Base-by-base conservation (phyloP, 2,888 invertebrate genomes). In the Branchellion lobata region DNA sequence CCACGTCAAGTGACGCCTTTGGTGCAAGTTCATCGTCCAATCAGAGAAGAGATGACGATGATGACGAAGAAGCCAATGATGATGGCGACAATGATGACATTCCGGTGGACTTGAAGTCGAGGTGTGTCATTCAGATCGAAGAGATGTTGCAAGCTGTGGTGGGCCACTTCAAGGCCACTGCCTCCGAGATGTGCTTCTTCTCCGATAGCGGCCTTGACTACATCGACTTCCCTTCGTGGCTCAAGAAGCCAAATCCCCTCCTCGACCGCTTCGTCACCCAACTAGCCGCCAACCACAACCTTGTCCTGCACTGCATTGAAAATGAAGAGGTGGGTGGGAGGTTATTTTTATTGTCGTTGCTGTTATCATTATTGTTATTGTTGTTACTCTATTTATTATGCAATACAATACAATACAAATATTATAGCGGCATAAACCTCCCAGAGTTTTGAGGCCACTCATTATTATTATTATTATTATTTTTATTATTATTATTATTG, bases 221-320 rank as follows among this genome's bases (percentile, higher is more conserved):
- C 33, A 31, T 80, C 31, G 80, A 80, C 53, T 80, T 71, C 53
- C 31, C 47, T 24, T 53, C 33, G 24, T 78, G 78, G 78, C 36
- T 65, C 1, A 78, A 78, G 29, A 79, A 71, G 24, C 61, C 78
- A n/a, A 53, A 76, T 14, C 14, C 51, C 18, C 33, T 27, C 14
- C 36, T 36, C 1, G 40, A 71, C n/a, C 27, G 51, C 5, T 71
- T 29, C 31, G 36, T 69, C 24, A 33, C 21, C 1, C 14, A 31
- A 51, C 40, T 68, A 36, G 78, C 71, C 27, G 21, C 51, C 11
- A 11, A 47, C 11, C 71, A 71, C 27, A 33, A 33, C 1, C 33
- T 69, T 14, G 34, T 31, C 51, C 29, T 71, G 27, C 36, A 31
- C 24, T 21, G 27, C 11, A 53, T 71, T 40, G 31, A 51, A n/a